Evolutionary conservation across 2,113 vertebrate species (phyloP).

Genomic region (Triplophysa rosa): DNA sequence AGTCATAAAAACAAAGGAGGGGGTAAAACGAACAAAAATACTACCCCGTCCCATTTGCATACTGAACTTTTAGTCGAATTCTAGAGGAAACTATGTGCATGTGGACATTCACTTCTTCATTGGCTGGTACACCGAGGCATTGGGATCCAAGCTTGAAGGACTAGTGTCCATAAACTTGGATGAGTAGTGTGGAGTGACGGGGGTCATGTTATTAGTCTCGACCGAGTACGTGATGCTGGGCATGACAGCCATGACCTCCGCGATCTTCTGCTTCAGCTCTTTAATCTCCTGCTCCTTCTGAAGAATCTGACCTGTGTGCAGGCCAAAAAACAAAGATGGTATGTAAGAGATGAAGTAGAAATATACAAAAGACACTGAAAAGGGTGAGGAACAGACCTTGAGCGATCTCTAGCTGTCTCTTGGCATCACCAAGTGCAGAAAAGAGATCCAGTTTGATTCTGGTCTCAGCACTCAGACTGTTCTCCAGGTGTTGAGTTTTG

Average conservation of each 20-base stretch:
- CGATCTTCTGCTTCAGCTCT: constrained; percentile 98
- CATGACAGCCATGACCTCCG: constrained; percentile 99
- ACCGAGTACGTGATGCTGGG: constrained; percentile 93
- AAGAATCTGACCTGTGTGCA: constrained; percentile 87
- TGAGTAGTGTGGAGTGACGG: constrained; percentile 93
- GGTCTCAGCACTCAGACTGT: constrained; percentile 97
- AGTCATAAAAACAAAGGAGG: constrained; percentile 14
- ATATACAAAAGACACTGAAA: background rate
- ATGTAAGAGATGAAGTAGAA: background rate
- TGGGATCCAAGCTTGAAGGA: constrained; percentile 96
- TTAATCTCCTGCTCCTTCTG: constrained; percentile 99
- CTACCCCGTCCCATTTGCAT: constrained; percentile 22
- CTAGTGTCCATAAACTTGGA: constrained; percentile 99
- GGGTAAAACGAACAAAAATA: constrained; percentile 24
- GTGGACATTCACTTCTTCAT: constrained; percentile 88
- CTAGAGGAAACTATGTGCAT: constrained; percentile 41
- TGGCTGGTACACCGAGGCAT: constrained; percentile 97
- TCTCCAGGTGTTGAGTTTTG: constrained; percentile 98
- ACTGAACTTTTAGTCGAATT: constrained; percentile 34
- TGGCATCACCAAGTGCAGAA: constrained; percentile 94
- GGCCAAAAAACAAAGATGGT: background rate
- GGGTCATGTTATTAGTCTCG: constrained; percentile 86
- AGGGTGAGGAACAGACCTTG: constrained; percentile 77
- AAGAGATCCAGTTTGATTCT: constrained; percentile 98
- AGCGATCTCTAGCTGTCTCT: constrained; percentile 96